Percentiles rank a stretch among this genome's conserved stretches.
Evolutionary conservation across 2,113 vertebrate species (phyloP).

Genomic region (Sitta europaea): DNA sequence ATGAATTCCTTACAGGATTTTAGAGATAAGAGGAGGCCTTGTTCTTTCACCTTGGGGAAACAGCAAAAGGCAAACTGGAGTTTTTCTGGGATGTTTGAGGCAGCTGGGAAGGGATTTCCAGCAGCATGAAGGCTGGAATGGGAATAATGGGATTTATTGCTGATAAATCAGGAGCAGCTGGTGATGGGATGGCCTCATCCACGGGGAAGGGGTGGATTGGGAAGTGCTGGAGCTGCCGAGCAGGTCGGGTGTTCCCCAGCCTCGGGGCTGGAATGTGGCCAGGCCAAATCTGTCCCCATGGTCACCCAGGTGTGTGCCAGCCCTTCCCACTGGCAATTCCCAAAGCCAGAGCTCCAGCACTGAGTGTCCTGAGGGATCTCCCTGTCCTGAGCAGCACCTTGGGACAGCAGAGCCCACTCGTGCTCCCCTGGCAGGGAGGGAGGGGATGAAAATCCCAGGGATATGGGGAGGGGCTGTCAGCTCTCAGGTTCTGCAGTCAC

Average conservation of each 20-base stretch:
- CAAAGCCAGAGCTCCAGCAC: neutral
- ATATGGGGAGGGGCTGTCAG: fast-evolving
- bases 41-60: neutral
- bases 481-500: neutral
- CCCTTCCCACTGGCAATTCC: neutral
- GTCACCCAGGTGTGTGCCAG: neutral
- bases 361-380: neutral
- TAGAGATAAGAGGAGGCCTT: neutral
- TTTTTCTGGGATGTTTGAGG: neutral
- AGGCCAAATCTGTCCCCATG: neutral
- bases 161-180: neutral
- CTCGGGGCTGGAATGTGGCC: neutral
- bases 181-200: neutral
- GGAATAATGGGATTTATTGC: neutral
- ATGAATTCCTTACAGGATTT: neutral
- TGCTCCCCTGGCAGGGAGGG: neutral
- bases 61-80: neutral
- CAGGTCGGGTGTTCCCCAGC: neutral
- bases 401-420: fast-evolving
- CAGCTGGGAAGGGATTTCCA: neutral
- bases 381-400: fast-evolving
- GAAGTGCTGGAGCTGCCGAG: neutral
- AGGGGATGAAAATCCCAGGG: neutral
- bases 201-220: neutral
- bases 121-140: neutral